Percentiles rank a stretch among this genome's conserved stretches.
Evolutionary conservation across 2,888 invertebrate genomes (phyloP).

Genomic region (Anthophora plumipes): DNA sequence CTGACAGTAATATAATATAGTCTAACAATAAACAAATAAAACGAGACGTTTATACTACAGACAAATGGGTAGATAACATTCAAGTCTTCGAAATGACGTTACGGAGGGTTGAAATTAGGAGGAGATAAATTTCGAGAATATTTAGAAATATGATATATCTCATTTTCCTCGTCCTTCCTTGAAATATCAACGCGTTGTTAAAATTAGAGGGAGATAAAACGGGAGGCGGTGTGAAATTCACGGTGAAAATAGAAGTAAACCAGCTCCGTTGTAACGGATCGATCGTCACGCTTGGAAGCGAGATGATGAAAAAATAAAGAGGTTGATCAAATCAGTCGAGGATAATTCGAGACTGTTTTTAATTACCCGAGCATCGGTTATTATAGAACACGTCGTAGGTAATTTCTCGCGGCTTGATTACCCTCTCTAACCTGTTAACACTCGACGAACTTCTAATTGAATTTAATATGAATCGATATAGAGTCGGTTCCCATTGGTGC

Average conservation of each 20-base stretch:
- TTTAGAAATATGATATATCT: too few relatives aligned
- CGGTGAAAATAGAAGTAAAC: slow-evolving; percentile 13
- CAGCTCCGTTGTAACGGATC: background rate
- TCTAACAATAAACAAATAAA: too few relatives aligned
- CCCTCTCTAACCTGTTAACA: background rate
- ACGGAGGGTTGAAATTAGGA: too few relatives aligned
- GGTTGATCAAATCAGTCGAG: slow-evolving; percentile 8
- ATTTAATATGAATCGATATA: slow-evolving; percentile 4
- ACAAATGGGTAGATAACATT: too few relatives aligned
- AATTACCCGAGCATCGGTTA: slow-evolving; percentile 27
- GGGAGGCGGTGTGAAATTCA: background rate
- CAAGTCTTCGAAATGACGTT: too few relatives aligned
- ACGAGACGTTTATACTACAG: too few relatives aligned
- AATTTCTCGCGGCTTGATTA: background rate
- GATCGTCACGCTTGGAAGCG: slow-evolving; percentile 7
- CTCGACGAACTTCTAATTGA: slow-evolving; percentile 8
- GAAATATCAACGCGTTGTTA: background rate
- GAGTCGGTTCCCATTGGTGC: background rate
- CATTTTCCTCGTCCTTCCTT: too few relatives aligned
- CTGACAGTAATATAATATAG: too few relatives aligned
- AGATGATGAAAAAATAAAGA: slow-evolving; percentile 12
- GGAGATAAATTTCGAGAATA: too few relatives aligned
- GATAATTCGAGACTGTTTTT: slow-evolving; percentile 41
- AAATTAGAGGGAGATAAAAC: background rate
- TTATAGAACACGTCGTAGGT: background rate